Conservation (phyloP, 2,888 invertebrate genomes). For the Neoaliturus tenellus region DNA sequence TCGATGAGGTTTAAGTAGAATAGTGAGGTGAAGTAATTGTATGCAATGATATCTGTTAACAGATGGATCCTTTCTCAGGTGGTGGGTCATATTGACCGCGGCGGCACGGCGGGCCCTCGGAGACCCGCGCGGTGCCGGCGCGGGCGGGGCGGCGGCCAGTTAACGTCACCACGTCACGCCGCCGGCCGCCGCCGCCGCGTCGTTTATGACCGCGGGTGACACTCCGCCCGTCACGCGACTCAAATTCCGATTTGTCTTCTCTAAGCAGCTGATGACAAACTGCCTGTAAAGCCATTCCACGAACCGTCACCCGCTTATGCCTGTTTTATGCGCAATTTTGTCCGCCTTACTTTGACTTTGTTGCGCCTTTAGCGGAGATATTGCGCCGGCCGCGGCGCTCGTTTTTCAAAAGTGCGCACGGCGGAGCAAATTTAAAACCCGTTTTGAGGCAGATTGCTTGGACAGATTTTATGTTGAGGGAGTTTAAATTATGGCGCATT, state of each 20-base stretch:
- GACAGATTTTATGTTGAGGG: neutral
- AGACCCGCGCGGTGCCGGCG: neutral
- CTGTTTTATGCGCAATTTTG: conserved; percentile 36
- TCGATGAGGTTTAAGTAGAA: too few relatives aligned
- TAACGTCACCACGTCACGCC: neutral
- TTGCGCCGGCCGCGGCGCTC: neutral
- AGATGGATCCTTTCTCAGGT: too few relatives aligned
- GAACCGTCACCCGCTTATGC: conserved; percentile 38
- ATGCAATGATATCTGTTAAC: too few relatives aligned
- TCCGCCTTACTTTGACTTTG: conserved; percentile 3
- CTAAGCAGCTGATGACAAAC: conserved; percentile 33
- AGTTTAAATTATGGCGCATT: neutral
- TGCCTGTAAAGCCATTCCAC: conserved; percentile 14
- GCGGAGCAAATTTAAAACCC: neutral
- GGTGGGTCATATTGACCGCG: too few relatives aligned
- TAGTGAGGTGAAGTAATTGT: too few relatives aligned
- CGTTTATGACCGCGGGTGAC: neutral
- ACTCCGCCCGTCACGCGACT: neutral
- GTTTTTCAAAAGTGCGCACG: conserved; percentile 14
- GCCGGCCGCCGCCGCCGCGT: neutral
- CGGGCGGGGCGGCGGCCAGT: neutral
- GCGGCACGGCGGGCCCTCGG: too few relatives aligned
- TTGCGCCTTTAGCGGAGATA: neutral
- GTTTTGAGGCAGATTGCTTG: neutral
- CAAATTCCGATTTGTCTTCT: neutral